A percentile compares a stretch with the other conserved stretches of the same genome.
These are phyloP conservation scores for Idaea straminata DNA, from an alignment of 2,888 invertebrate genomes.

Conservation along the genomic window DNA sequence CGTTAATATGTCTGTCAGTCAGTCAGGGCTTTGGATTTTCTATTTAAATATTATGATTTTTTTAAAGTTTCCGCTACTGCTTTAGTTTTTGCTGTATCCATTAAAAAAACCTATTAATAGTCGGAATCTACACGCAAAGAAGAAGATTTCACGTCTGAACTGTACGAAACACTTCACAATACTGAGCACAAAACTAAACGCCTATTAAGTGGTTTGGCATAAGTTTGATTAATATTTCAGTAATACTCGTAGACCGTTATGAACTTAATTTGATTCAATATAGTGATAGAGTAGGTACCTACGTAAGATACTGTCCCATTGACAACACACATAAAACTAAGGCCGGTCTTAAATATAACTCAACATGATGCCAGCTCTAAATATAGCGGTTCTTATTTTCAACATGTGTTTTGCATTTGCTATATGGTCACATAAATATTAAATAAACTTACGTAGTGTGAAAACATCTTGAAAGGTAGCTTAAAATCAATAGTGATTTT, in stretches of 20 bases:
- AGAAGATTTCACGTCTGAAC: too few relatives aligned
- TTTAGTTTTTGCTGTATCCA: too few relatives aligned
- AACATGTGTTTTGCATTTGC: conserved; percentile 16
- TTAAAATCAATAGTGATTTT: not conserved
- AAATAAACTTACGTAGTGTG: not conserved
- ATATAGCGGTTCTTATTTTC: conserved; percentile 26
- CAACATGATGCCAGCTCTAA: conserved; percentile 24
- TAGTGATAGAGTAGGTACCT: not conserved
- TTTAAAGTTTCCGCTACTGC: too few relatives aligned
- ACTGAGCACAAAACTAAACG: too few relatives aligned
- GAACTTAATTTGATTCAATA: not conserved
- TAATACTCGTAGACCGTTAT: not conserved
- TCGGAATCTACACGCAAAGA: too few relatives aligned
- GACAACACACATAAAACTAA: conserved; percentile 5
- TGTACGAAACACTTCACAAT: too few relatives aligned
- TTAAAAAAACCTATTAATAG: too few relatives aligned
- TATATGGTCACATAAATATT: conserved; percentile 1
- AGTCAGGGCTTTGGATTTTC: too few relatives aligned
- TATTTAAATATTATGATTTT: too few relatives aligned
- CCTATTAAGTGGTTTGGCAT: too few relatives aligned
- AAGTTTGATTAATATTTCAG: not conserved
- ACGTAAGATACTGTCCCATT: conserved; percentile 8
- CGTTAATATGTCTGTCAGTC: too few relatives aligned
- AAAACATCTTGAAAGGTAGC: not conserved
- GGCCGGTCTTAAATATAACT: conserved; percentile 15